Base-by-base conservation (phyloP, 1,140 invertebrate species). In the Drosophila ficusphila region DNA sequence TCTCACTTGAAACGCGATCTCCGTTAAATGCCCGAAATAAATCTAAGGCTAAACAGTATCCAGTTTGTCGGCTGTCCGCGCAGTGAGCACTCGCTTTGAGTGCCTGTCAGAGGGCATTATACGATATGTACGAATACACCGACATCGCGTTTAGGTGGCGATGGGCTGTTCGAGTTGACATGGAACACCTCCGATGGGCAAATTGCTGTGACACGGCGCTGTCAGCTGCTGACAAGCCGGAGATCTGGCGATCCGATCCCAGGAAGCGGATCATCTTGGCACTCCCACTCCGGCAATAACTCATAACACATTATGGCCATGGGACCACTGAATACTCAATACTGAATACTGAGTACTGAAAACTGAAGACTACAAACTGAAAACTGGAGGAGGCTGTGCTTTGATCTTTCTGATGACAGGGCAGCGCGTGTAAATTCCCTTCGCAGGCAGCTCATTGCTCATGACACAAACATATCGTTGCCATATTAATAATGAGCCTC, bases 141-240 rank as follows among this genome's bases (percentile, higher is more conserved):
- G 77, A 74, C 67, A 74, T 86, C 56, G 44, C 49, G 39, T 47
- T 33, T 33, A 74, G 79, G 49, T 56, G 76, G 31, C 44, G 65
- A 36, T 48, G 67, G 25, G 49, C 41, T 47, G 38, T 47, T 44
- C 31, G 16, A 16, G 38, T 42, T 65, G 46, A 71, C 54, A 42
- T 48, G 44, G 61, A 70, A 72, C 83, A 77, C 69, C 72, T 76
- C 69, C 70, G 58, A 65, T 33, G 38, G 74, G 86, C 86, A 90
- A 90, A 90, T 90, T 90, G 86, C 77, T 77, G 44, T 90, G 86
- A 90, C 86, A 90, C 78, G 74, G 39, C 54, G 77, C 77, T 90
- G 86, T 90, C 86, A 90, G 86, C 86, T 90, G 86, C 54, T 89
- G 85, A 89, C 86, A 89, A 81, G 79, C 82, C 41, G n/a, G 54